Base-by-base conservation (phyloP, 2,888 invertebrate genomes). In the Xylophagus ater region DNA sequence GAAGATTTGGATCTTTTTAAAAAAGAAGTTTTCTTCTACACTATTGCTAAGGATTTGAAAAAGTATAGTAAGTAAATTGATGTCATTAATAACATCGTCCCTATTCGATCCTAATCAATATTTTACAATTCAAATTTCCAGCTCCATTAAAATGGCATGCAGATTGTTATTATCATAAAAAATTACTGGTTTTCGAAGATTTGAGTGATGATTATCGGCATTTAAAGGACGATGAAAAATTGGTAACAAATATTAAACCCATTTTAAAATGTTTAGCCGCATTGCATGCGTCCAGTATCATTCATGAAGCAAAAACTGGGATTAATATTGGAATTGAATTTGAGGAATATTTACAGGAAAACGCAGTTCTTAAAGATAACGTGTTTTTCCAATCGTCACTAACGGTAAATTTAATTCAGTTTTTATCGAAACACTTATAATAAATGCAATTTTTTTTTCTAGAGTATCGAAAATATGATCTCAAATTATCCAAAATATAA, bases 251-350 rank as follows among this genome's bases (percentile, higher is more conserved):
- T 21, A 41, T 62, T 4, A 34, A 51, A 34, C 36, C 55, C 4
- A 51, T 57, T 5, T 34, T 61, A 20, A 46, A 55, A 44, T 41
- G 51, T n/a, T 43, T 64, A 30, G 60, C 63, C 1, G 54, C 55
- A 44, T 42, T 62, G 3, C 66, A 66, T 42, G 60, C 61, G 7
- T 49, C 54, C 29, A 55, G 53, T 37, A 43, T 65, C 19, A 51
- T 59, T 17, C 47, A 51, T 10, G 59, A 58, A 45, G 53, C 53
- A 42, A 49, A 18, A 30, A 51, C 38, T 30, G 44, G 34, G 7
- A 30, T 29, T 12, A 40, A 40, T 24, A 34, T 40, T 29, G 39
- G 34, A 15, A n/a, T n/a, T 34, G 9, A 9, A 28, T n/a, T n/a
- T n/a, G n/a, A n/a, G n/a, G 8, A 29, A 9, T 7, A 25, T 17